phyloP scores from a whole-genome alignment of 2,888 invertebrate genomes.

The Pristionchus entomophagus region DNA sequence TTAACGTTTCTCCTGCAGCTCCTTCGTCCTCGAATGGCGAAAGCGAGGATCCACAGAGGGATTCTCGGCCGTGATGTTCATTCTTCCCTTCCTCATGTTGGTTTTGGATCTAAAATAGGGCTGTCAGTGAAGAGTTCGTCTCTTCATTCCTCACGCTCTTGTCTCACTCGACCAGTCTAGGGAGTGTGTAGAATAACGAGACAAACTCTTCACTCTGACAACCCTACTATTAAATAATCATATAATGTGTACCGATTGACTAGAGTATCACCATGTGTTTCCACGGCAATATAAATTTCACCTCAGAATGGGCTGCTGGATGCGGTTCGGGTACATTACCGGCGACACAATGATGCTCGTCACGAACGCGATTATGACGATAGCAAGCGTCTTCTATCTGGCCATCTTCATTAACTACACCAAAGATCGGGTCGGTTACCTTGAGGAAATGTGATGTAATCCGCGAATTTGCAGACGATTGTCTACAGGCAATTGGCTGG shows the following conservation, averaged over 20 bases:
- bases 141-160: too few relatives aligned
- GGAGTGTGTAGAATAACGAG: too few relatives aligned
- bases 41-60: conserved; percentile 73
- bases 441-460: too few relatives aligned
- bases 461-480: conserved; percentile 70
- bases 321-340: conserved; percentile 70
- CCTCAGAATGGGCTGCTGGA: conserved; percentile 69
- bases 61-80: conserved; percentile 73
- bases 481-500: conserved; percentile 65
- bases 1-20: conserved; percentile 45
- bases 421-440: conserved; percentile 68
- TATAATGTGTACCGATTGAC: too few relatives aligned
- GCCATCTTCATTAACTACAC: conserved; percentile 71
- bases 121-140: too few relatives aligned
- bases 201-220: too few relatives aligned
- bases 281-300: too few relatives aligned
- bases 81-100: conserved; percentile 72
- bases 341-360: conserved; percentile 66
- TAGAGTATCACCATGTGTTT: too few relatives aligned
- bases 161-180: too few relatives aligned
- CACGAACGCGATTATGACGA: conserved; percentile 68
- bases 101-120: too few relatives aligned
- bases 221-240: too few relatives aligned
- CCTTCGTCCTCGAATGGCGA: conserved; percentile 64
- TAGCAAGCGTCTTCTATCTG: conserved; percentile 67